A percentile compares a stretch with the other conserved stretches of the same genome.
These are phyloP conservation scores for Paramisgurnus dabryanus DNA, from an alignment of 2,113 vertebrate genomes.

Conservation along the genomic window DNA sequence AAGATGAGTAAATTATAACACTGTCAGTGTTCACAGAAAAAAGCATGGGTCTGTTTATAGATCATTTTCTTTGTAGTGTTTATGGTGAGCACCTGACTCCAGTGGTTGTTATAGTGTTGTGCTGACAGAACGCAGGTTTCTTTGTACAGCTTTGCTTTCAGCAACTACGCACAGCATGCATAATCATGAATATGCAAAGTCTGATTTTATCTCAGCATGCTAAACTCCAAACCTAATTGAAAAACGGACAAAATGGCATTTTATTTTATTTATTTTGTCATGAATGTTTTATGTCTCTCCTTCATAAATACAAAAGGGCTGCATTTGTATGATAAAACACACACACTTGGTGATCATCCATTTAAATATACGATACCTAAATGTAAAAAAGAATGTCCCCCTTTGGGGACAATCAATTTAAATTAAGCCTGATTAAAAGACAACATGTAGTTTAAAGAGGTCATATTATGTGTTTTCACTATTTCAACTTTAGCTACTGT, in stretches of 20 bases:
- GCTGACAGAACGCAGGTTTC: background rate
- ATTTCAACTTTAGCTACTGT: too few relatives aligned
- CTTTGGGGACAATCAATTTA: too few relatives aligned
- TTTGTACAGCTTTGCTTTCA: constrained; percentile 27
- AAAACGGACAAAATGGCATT: constrained; percentile 19
- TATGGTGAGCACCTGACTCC: too few relatives aligned
- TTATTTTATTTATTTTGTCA: background rate
- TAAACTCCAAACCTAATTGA: background rate
- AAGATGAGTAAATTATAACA: too few relatives aligned
- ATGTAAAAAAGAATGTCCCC: background rate
- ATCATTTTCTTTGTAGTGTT: too few relatives aligned
- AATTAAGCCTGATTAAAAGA: too few relatives aligned
- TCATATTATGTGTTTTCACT: too few relatives aligned
- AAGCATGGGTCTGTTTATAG: too few relatives aligned
- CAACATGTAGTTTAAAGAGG: too few relatives aligned
- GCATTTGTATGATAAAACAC: constrained; percentile 6
- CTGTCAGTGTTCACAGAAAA: too few relatives aligned
- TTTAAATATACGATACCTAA: constrained; percentile 8
- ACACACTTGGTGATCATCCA: background rate
- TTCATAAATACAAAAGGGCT: constrained; percentile 28
- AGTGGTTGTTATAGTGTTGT: too few relatives aligned
- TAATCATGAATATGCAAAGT: constrained; percentile 38
- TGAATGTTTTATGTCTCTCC: background rate
- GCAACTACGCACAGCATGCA: constrained; percentile 17
- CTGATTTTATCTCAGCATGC: constrained; percentile 35